phyloP scores from a whole-genome alignment of 2,113 vertebrate genomes.

The Melanerpes aurifrons region DNA sequence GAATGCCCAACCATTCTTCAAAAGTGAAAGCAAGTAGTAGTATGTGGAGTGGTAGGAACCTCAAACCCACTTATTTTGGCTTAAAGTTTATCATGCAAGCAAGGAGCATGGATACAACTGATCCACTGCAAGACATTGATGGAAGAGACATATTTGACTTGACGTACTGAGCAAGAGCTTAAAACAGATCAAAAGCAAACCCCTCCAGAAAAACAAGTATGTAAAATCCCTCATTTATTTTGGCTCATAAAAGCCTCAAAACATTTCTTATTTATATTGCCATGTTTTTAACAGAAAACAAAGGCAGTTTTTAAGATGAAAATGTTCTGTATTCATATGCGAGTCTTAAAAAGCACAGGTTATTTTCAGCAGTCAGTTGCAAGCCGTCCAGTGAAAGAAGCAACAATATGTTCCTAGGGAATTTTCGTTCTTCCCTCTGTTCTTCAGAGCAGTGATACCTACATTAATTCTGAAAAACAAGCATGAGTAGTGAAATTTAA shows the following conservation, averaged over 20 bases:
- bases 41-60: neutral
- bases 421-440: constrained; percentile 64
- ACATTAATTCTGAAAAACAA: constrained; percentile 55
- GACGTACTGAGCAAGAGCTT: constrained; percentile 30
- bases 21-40: neutral
- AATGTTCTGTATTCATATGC: constrained; percentile 53
- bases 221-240: neutral
- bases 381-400: constrained; percentile 56
- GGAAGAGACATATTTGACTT: constrained; percentile 20
- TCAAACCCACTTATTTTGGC: constrained; percentile 14
- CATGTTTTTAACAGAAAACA: constrained; percentile 31
- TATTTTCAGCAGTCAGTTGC: constrained; percentile 65
- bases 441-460: constrained; percentile 47
- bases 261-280: constrained; percentile 38
- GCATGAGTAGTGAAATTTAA: constrained; percentile 33
- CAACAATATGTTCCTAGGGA: constrained; percentile 68
- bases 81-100: neutral
- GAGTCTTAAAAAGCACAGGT: constrained; percentile 58
- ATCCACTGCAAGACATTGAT: constrained; percentile 8
- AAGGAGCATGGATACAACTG: neutral
- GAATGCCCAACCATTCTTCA: neutral
- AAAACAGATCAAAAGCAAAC: constrained; percentile 46
- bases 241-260: neutral
- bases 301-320: constrained; percentile 44
- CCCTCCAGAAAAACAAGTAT: constrained; percentile 6